Evolutionary conservation across 2,888 invertebrate species (phyloP).

Genomic region (Entomobrya multifasciata): DNA sequence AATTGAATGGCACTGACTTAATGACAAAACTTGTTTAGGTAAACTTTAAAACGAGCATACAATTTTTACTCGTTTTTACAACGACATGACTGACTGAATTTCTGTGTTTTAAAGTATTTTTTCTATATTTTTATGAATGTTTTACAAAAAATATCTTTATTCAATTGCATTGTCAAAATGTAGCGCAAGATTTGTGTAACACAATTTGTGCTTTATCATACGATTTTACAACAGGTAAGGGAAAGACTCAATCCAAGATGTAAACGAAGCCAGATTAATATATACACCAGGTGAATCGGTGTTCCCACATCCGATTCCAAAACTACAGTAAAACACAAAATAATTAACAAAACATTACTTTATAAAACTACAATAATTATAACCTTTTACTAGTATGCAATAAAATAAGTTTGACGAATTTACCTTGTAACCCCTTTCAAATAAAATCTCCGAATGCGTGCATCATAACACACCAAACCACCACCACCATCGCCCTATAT

Average conservation of each 20-base stretch:
- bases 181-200: neutral
- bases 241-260: constrained; percentile 80
- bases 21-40: too few relatives aligned
- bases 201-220: neutral
- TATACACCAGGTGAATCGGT: constrained; percentile 82
- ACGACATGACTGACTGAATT: too few relatives aligned
- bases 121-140: too few relatives aligned
- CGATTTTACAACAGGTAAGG: too few relatives aligned
- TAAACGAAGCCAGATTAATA: constrained; percentile 81
- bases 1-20: too few relatives aligned
- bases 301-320: constrained; percentile 80
- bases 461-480: constrained; percentile 81
- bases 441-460: constrained; percentile 80
- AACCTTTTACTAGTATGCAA: too few relatives aligned
- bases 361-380: too few relatives aligned
- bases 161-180: constrained; percentile 5
- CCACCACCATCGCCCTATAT: constrained; percentile 82
- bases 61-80: too few relatives aligned
- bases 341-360: too few relatives aligned
- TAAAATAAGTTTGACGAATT: neutral
- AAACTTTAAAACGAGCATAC: too few relatives aligned
- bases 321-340: constrained; percentile 65
- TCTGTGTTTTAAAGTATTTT: too few relatives aligned
- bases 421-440: constrained; percentile 81
- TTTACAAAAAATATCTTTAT: too few relatives aligned